phyloP scores from a whole-genome alignment of 2,888 invertebrate genomes.

The Barypeithes pellucidus region DNA sequence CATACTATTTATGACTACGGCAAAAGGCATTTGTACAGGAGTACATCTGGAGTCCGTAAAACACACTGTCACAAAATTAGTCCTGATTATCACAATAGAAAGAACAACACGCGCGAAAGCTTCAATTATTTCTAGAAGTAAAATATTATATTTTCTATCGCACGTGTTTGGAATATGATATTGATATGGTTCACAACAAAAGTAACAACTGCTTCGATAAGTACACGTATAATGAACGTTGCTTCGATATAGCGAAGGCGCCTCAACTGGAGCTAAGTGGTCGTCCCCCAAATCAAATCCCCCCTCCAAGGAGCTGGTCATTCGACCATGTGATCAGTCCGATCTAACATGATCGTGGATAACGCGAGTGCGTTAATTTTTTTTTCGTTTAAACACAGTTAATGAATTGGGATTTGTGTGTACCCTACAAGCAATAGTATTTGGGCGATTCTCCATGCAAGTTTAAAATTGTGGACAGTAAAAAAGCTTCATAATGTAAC shows the following conservation, averaged over 20 bases:
- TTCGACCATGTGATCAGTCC: conserved; percentile 48
- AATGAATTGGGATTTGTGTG: conserved; percentile 11
- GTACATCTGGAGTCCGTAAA: conserved; percentile 62
- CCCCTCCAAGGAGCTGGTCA: conserved; percentile 42
- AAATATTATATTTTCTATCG: background rate
- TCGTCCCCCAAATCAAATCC: conserved; percentile 28
- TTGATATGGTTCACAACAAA: background rate
- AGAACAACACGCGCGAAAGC: background rate
- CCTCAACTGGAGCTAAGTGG: conserved; percentile 16
- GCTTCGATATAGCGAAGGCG: conserved; percentile 7
- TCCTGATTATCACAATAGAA: conserved; percentile 6
- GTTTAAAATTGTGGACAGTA: background rate
- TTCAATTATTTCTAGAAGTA: background rate
- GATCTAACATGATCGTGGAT: conserved; percentile 21
- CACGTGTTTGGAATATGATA: conserved; percentile 1
- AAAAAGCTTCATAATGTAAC: too few relatives aligned
- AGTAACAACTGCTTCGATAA: conserved; percentile 16
- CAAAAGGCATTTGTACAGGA: conserved; percentile 67
- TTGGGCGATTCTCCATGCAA: background rate
- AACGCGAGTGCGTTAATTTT: conserved; percentile 18
- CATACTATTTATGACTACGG: conserved; percentile 72
- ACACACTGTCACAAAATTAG: conserved; percentile 47
- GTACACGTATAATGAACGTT: conserved; percentile 19
- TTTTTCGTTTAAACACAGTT: conserved; percentile 15
- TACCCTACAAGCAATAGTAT: background rate